These are phyloP conservation scores for Ichneumon xanthorius DNA, from an alignment of 2,888 invertebrate species.

Conservation along the genomic window DNA sequence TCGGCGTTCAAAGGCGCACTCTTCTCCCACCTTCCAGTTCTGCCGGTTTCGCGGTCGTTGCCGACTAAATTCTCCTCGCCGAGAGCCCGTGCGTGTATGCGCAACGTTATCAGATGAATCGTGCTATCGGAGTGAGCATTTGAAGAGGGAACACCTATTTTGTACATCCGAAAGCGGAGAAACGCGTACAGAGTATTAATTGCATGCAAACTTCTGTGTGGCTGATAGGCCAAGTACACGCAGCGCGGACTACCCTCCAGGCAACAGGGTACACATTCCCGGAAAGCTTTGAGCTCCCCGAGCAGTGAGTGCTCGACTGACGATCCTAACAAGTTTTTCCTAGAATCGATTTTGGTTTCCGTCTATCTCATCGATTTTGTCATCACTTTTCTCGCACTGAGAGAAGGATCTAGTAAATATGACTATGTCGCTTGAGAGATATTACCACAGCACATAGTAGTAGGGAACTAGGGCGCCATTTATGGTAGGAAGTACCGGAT, in stretches of 20 bases:
- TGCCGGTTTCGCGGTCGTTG: background rate
- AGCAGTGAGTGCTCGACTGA: background rate
- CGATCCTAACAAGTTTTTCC: background rate
- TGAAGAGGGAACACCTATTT: slow-evolving; percentile 8
- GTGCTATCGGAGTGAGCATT: slow-evolving; percentile 35
- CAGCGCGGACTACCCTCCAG: background rate
- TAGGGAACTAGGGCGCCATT: too few relatives aligned
- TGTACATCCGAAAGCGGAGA: slow-evolving; percentile 17
- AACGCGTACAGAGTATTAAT: slow-evolving; percentile 22
- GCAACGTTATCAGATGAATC: slow-evolving; percentile 11
- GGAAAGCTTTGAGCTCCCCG: slow-evolving; percentile 30
- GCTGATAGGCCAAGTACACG: background rate
- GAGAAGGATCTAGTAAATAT: too few relatives aligned
- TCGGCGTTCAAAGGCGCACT: too few relatives aligned
- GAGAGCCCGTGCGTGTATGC: background rate
- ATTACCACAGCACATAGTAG: too few relatives aligned
- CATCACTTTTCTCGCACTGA: background rate
- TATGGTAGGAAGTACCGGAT: too few relatives aligned
- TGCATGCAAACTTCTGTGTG: background rate
- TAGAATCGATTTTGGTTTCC: background rate
- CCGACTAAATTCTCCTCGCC: background rate
- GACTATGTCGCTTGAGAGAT: too few relatives aligned
- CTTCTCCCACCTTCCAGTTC: background rate
- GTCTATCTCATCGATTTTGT: background rate
- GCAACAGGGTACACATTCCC: background rate